Percentiles rank a stretch among this genome's conserved stretches.
Evolutionary conservation across 2,113 vertebrate species (phyloP).

Genomic region (Phalacrocorax carbo): DNA sequence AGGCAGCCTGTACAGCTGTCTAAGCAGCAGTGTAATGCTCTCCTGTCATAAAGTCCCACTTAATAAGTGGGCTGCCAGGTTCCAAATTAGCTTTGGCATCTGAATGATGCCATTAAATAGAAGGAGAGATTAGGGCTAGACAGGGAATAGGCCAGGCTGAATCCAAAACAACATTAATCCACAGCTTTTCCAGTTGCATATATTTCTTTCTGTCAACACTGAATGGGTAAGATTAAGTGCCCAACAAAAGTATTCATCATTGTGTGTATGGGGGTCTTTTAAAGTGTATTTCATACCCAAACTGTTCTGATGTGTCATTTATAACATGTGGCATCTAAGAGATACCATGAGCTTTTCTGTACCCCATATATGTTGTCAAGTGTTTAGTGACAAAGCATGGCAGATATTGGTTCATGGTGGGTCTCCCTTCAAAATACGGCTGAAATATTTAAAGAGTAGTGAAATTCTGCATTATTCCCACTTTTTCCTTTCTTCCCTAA

Average conservation of each 20-base stretch:
- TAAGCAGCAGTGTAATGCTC: not conserved
- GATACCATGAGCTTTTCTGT: not conserved
- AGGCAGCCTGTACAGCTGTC: constrained; percentile 7
- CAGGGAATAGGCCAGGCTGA: not conserved
- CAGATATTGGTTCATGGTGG: not conserved
- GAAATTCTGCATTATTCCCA: not conserved
- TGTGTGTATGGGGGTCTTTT: not conserved
- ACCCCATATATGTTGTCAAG: not conserved
- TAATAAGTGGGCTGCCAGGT: not conserved
- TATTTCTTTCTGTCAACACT: not conserved
- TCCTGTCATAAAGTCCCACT: not conserved
- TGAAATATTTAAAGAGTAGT: not conserved
- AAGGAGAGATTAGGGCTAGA: not conserved
- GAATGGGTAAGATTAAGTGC: not conserved
- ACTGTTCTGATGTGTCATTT: not conserved
- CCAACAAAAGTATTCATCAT: not conserved
- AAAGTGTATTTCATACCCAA: not conserved
- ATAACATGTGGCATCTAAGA: not conserved
- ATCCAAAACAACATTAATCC: not conserved
- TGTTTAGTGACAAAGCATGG: not conserved
- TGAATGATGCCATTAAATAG: not conserved
- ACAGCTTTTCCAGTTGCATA: not conserved
- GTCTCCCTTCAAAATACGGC: not conserved
- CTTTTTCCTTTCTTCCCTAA: not conserved
- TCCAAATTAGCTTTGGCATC: not conserved